Conservation (phyloP, 2,888 invertebrate species). For the Pristionchus arcanus region DNA sequence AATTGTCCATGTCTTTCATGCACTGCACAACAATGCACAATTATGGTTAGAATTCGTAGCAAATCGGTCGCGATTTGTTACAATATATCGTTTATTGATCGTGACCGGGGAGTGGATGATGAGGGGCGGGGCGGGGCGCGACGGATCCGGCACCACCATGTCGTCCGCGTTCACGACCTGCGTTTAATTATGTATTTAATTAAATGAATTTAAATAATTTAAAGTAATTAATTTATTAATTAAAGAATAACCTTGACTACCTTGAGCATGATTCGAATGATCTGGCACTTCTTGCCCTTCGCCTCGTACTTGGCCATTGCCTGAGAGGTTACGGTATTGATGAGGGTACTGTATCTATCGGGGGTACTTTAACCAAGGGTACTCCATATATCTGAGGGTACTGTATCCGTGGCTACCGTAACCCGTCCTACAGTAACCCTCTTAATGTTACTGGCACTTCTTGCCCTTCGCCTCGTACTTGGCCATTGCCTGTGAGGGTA, state of each 20-base stretch:
- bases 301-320: constrained; percentile 16
- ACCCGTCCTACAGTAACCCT: not conserved
- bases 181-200: not conserved
- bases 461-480: too few species aligned
- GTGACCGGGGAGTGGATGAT: not conserved
- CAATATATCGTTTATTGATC: constrained; percentile 25
- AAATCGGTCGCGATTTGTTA: constrained; percentile 15
- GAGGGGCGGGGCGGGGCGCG: not conserved
- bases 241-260: not conserved
- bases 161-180: constrained; percentile 48
- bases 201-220: not conserved
- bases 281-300: constrained; percentile 46
- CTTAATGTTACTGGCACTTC: too few species aligned
- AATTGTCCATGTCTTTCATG: not conserved
- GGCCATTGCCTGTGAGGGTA: too few species aligned
- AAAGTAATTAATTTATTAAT: not conserved
- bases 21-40: not conserved
- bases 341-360: not conserved
- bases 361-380: not conserved
- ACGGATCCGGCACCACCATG: constrained; percentile 26
- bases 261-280: constrained; percentile 23
- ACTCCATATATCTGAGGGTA: too few species aligned
- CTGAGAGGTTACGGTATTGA: not conserved
- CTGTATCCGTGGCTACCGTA: too few species aligned
- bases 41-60: not conserved